These are phyloP conservation scores for Poecile atricapillus DNA, from an alignment of 2,113 vertebrate genomes.

Conservation along the genomic window DNA sequence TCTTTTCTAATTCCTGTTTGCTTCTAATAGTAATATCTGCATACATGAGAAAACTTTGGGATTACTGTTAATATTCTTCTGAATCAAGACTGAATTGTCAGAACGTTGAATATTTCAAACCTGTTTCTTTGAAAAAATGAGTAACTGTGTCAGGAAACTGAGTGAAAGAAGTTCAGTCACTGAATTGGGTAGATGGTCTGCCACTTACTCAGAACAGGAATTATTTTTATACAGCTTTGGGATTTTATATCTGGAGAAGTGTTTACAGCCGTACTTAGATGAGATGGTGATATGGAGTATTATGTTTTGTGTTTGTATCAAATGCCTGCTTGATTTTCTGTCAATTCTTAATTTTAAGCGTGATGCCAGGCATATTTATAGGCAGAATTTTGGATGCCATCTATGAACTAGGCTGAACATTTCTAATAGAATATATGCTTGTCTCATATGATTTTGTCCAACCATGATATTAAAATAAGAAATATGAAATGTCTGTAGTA, in stretches of 20 bases:
- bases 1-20: neutral
- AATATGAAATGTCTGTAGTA: neutral
- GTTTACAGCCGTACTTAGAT: neutral
- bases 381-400: neutral
- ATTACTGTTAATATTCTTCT: neutral
- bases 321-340: neutral
- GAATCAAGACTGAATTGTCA: neutral
- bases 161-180: neutral
- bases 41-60: neutral
- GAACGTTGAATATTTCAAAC: neutral
- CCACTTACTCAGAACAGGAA: neutral
- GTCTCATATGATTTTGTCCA: neutral
- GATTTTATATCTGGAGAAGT: neutral
- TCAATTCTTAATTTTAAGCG: neutral
- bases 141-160: rapidly evolving
- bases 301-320: neutral
- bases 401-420: neutral
- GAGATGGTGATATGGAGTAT: neutral
- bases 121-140: neutral
- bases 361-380: neutral
- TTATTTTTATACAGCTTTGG: neutral
- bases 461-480: neutral
- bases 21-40: neutral
- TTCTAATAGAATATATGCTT: neutral
- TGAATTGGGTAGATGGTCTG: neutral